Evolutionary conservation across 2,113 vertebrate species (phyloP), one percentile per base, ranked within the genome.

Genomic region (Gallinago paraguaiae): DNA sequence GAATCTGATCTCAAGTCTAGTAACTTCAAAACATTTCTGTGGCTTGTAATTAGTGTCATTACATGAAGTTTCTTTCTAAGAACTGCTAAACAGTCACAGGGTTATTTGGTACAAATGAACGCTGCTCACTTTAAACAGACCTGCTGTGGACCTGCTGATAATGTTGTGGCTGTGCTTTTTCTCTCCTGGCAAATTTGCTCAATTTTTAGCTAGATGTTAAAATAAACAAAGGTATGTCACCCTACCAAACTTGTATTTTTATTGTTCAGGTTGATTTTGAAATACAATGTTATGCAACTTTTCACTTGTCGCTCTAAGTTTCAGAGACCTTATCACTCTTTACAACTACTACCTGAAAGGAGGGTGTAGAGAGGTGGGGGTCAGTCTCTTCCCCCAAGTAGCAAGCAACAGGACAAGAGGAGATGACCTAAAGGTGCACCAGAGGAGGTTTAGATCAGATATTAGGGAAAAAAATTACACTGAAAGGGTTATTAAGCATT

Each of bases 11-110:
- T 51, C 46, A 92, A 45, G 28, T 70, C 82, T 83, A 77, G 27
- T 67, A 95, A 88, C 43, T 93, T 93, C 33, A 67, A 96, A 96
- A 94, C 45, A 91, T 64, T 86, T 91, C 7, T 63, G 30, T 5
- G 64, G 45, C 56, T 64, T 27, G 3, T 71, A 86, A 90, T 92
- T 91, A 91, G 5, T 95, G 13, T 69, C 78, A 80, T 82, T 95
- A 85, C 23, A 59, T 92, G 25, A 41, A 88, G 54, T 90, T 90
- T n/a, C 17, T 17, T 86, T 41, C 6, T 81, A 94, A 82, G 22
- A 93, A 77, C 81, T 64, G 48, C 37, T 81, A 56, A 85, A 28
- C 15, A 72, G 5, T 60, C 90, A 41, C 5, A 72, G 39, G 20
- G 2, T 54, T 84, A 54, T 70, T 53, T 84, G 33, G 14, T 90